Evolutionary conservation across 2,797 vertebrate genomes (phyloP).

Genomic region (Carapus acus): DNA sequence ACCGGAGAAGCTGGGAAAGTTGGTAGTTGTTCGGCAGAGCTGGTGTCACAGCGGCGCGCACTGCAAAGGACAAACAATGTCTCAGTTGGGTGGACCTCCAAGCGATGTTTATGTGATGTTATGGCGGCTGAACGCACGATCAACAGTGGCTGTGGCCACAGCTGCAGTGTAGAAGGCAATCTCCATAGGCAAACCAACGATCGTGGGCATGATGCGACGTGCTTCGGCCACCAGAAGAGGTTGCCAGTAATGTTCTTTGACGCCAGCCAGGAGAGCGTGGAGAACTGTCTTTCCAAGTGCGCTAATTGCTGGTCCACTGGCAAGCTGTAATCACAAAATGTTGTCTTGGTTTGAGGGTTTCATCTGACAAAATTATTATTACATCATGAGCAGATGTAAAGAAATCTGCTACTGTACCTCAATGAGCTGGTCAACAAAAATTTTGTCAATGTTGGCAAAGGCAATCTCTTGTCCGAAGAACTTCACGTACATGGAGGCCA

Average conservation of each 20-base stretch:
- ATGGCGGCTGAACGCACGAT: slow-evolving; percentile 48
- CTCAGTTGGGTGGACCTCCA: neutral
- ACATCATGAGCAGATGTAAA: neutral
- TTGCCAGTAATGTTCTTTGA: slow-evolving; percentile 57
- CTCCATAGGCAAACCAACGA: slow-evolving; percentile 76
- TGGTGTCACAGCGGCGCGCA: slow-evolving; percentile 67
- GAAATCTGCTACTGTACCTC: slow-evolving; percentile 58
- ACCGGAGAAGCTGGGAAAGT: slow-evolving; percentile 65
- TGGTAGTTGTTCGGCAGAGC: slow-evolving; percentile 62
- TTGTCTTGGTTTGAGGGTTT: neutral
- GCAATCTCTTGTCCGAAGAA: slow-evolving; percentile 77
- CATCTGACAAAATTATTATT: neutral
- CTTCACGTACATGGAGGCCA: slow-evolving; percentile 71
- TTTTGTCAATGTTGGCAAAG: slow-evolving; percentile 70
- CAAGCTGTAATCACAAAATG: slow-evolving; percentile 51
- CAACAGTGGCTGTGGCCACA: slow-evolving; percentile 61
- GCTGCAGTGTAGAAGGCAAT: slow-evolving; percentile 69
- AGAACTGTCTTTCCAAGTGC: slow-evolving; percentile 41
- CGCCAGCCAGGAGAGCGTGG: slow-evolving; percentile 61
- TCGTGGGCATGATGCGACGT: slow-evolving; percentile 71
- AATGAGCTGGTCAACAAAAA: slow-evolving; percentile 62
- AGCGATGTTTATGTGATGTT: neutral
- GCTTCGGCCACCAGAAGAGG: slow-evolving; percentile 71
- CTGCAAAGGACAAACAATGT: slow-evolving; percentile 46
- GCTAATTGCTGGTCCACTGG: slow-evolving; percentile 44